Base-by-base conservation (phyloP, 37 sponge, comb jelly and placozoan genomes). In the Ianthella basta region DNA sequence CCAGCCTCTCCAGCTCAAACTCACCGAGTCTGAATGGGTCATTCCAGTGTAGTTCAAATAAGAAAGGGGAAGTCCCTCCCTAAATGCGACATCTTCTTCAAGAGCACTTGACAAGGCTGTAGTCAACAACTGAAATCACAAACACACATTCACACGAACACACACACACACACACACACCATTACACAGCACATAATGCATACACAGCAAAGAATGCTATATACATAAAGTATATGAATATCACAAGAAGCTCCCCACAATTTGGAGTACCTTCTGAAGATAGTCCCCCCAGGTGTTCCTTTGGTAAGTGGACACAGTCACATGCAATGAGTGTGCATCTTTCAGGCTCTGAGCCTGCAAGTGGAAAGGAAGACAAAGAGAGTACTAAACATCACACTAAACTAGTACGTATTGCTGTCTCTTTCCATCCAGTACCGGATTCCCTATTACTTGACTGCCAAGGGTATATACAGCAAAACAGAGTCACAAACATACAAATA, bases 261-360 rank as follows among this genome's bases (percentile, higher is more conserved):
- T n/a, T n/a, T n/a, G n/a, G n/a, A n/a, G 63, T 50, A 95, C 98
- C 86, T 94, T 94, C 50, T 90, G 88, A 36, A 98, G 63, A 0
- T 93, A 59, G 59, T 94, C 95, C 24, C 89, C 93, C 97, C 97
- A 98, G 6, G 97, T 86, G 86, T 98, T 92, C 85, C 84, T 90
- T 83, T 98, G 99, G 80, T 75, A 91, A 0, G 99, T 92, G 53
- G 97, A 96, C 5, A 98, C 54, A 59, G 99, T 98, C 39, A 98
- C 75, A 63, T 98, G 99, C 1, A 98, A 70, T 13, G 99, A 98
- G 84, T 98, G 97, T 24, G 81, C 67, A 59, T 94, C 95, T 65
- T 93, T 82, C 16, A 91, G 83, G 39, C 86, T 82, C 35, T 72
- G 35, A 36, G 98, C 98, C 98, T 97, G 61, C 0, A 78, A 18